Base-by-base conservation (phyloP, 2,113 vertebrate genomes). In the Sapajus apella region DNA sequence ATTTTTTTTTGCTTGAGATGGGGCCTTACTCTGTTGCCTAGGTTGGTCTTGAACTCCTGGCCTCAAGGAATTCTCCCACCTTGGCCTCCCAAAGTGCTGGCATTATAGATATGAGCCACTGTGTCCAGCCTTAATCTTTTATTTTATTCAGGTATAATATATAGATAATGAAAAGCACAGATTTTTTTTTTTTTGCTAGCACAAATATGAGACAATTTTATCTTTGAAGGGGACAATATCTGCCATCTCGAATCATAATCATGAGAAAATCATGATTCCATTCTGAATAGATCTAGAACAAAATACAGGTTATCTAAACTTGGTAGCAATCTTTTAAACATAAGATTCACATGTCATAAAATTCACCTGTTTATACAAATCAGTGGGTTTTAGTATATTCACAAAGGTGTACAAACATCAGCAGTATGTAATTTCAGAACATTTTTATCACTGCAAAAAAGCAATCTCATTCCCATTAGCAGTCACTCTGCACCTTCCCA, bases 231-330 rank as follows among this genome's bases (percentile, higher is more conserved):
- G 30, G 27, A 73, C 13, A 87, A 3, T 87, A 84, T 73, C 17
- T 83, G 30, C 14, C 45, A 83, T 79, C 30, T 61, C 58, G 61
- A 95, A 84, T 84, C 16, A 68, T 83, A 95, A 68, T 83, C 37
- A 52, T 52, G 52, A 61, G 77, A 61, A 87, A 91, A 9, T 80
- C 72, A 70, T 13, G 10, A 50, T 90, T 92, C 32, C 77, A 43
- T 86, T 94, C 91, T 93, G 75, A 88, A 64, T 56, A 94, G 75
- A 43, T 92, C 35, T 45, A 87, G 37, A 94, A 82, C 43, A 95
- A 91, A 89, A 66, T 77, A 30, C 20, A 82, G 55, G 14, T 76
- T 14, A 13, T 91, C 43, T 95, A 66, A 95, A 83, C 45, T 93
- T 30, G 64, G 5, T 50, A 68, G 30, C 66, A 68, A 68, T 68